A percentile compares a stretch with the other conserved stretches of the same genome.
Evolutionary conservation across 2,113 vertebrate genomes (phyloP).

Genomic region (Bubalus kerabau): DNA sequence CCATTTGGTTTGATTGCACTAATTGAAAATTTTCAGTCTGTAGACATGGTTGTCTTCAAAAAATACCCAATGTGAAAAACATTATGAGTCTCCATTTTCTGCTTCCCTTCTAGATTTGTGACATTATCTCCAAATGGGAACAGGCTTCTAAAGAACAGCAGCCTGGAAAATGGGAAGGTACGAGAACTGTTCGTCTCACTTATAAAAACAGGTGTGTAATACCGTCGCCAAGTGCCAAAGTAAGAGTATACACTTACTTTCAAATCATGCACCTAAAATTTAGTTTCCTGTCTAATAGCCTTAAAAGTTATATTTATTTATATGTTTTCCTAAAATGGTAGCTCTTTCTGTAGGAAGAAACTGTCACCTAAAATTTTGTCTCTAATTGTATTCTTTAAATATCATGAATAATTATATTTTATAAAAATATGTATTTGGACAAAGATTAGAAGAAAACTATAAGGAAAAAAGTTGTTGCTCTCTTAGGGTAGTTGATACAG

Average conservation of each 20-base stretch:
- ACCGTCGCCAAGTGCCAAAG: not conserved
- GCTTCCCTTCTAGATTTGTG: slow-evolving; percentile 89
- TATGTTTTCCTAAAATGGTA: not conserved
- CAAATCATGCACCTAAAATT: not conserved
- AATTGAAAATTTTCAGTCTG: slow-evolving; percentile 10
- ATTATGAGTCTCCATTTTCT: not conserved
- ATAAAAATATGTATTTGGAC: not conserved
- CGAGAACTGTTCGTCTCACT: slow-evolving; percentile 92
- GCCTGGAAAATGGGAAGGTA: slow-evolving; percentile 94
- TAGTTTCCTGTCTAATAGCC: not conserved
- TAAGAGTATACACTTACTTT: not conserved
- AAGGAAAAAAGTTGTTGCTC: not conserved
- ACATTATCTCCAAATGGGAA: slow-evolving; percentile 99
- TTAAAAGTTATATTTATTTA: not conserved
- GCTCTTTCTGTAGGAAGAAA: not conserved
- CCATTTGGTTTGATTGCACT: not conserved
- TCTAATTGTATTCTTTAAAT: slow-evolving; percentile 9
- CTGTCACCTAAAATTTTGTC: not conserved
- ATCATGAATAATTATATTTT: not conserved
- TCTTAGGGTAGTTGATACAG: not conserved
- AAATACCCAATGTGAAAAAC: not conserved
- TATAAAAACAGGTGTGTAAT: slow-evolving; percentile 93
- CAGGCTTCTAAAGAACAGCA: slow-evolving; percentile 95
- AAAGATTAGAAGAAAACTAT: not conserved
- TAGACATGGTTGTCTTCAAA: not conserved